phyloP scores from a whole-genome alignment of 2,797 vertebrate species.

The Bradypodion ventrale region DNA sequence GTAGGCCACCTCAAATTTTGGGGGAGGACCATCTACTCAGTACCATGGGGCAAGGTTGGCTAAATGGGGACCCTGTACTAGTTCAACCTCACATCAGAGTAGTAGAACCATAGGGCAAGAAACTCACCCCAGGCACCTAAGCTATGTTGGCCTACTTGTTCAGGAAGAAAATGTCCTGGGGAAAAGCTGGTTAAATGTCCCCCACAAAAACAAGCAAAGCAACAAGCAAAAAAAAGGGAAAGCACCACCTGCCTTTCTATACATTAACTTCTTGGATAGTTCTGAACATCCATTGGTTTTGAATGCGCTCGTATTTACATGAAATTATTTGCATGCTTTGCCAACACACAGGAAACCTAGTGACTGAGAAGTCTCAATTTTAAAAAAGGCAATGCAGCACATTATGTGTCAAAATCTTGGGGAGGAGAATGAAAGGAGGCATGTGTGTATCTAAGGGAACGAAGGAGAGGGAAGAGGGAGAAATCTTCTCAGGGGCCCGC shows the following conservation, averaged over 20 bases:
- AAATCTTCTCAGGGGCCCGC: background rate
- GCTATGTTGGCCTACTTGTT: background rate
- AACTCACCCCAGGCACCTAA: background rate
- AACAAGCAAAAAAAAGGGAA: background rate
- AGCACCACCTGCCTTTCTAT: background rate
- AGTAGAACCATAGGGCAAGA: background rate
- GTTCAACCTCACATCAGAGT: background rate
- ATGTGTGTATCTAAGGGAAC: background rate
- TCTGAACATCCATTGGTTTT: background rate
- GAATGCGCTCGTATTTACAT: background rate
- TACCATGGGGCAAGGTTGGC: too few species aligned
- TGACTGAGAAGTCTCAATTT: background rate
- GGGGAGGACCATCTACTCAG: too few species aligned
- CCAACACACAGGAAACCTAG: slow-evolving; percentile 1
- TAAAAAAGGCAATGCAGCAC: background rate
- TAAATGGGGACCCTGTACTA: background rate
- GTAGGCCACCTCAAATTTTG: too few species aligned
- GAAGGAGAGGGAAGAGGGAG: background rate
- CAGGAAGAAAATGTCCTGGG: background rate
- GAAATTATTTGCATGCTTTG: slow-evolving; percentile 14
- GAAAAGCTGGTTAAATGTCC: background rate
- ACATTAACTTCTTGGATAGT: background rate
- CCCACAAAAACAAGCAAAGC: background rate
- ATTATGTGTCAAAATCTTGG: background rate
- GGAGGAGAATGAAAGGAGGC: background rate